Evolutionary conservation across 2,888 invertebrate genomes (phyloP).

Genomic region (Yponomeuta sedellus): DNA sequence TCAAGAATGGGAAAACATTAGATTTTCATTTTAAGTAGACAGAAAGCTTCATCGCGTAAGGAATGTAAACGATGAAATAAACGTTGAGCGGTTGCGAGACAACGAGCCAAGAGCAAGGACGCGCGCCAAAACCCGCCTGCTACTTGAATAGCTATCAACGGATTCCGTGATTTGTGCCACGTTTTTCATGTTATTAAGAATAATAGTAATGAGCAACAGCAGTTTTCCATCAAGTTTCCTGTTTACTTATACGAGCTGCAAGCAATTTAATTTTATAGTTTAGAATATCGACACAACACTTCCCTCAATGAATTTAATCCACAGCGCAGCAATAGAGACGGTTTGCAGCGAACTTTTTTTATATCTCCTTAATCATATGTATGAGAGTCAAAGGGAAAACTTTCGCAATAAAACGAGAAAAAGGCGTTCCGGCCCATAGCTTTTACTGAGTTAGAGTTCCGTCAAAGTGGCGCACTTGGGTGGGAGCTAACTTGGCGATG

Average conservation of each 20-base stretch:
- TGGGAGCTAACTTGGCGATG: slow-evolving; percentile 54
- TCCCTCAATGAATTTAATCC: slow-evolving; percentile 7
- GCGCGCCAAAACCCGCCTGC: background rate
- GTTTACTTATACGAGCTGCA: background rate
- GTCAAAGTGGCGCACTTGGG: slow-evolving; percentile 57
- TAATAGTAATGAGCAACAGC: too few species aligned
- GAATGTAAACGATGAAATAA: background rate
- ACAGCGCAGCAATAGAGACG: background rate
- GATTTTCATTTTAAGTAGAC: background rate
- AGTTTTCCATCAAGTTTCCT: background rate
- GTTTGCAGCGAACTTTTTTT: slow-evolving; percentile 10
- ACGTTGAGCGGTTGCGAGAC: background rate
- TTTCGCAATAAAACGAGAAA: slow-evolving; percentile 67
- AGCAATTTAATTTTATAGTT: background rate
- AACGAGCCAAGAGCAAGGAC: background rate
- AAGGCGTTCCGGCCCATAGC: slow-evolving; percentile 55
- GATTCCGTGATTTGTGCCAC: background rate
- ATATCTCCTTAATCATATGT: slow-evolving; percentile 32
- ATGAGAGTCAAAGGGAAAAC: slow-evolving; percentile 46
- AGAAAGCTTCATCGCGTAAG: background rate
- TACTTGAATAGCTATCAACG: background rate
- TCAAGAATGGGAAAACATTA: background rate
- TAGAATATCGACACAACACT: background rate
- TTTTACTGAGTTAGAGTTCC: slow-evolving; percentile 63
- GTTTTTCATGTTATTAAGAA: background rate